Conservation (phyloP, 2,113 vertebrate species). For the Cololabis saira region DNA sequence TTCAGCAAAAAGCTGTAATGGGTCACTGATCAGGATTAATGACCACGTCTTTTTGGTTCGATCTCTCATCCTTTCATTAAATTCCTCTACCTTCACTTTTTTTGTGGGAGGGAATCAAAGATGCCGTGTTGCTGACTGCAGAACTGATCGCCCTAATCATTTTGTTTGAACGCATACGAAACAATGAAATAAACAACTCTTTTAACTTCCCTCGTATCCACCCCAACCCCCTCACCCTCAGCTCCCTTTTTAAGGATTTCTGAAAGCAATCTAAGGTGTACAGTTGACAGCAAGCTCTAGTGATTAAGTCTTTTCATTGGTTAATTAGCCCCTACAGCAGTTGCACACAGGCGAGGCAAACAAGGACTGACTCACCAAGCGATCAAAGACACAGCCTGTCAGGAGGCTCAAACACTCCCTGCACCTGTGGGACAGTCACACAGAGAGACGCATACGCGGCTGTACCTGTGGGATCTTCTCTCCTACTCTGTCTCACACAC, state of each 20-base stretch:
- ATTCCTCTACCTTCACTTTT: background rate
- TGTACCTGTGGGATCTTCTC: conserved; percentile 65
- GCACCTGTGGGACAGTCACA: conserved; percentile 76
- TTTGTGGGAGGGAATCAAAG: background rate
- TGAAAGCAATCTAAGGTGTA: conserved; percentile 72
- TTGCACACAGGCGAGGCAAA: conserved; percentile 70
- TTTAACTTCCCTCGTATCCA: conserved; percentile 28
- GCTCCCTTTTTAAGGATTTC: conserved; percentile 55
- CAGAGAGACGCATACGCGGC: conserved; percentile 32
- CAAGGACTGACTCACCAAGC: conserved; percentile 70
- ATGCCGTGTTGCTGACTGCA: conserved; percentile 12
- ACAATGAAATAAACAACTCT: conserved; percentile 46
- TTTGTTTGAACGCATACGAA: conserved; percentile 15
- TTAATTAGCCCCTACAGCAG: conserved; percentile 82
- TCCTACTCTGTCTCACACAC: conserved; percentile 43
- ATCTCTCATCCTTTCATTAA: conserved; percentile 4
- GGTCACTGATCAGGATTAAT: conserved; percentile 72
- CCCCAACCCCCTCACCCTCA: background rate
- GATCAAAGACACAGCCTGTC: conserved; percentile 79
- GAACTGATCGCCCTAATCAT: conserved; percentile 17
- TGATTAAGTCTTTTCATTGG: conserved; percentile 80
- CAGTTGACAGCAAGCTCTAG: conserved; percentile 74
- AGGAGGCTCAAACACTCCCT: conserved; percentile 72
- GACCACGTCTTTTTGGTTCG: conserved; percentile 39
- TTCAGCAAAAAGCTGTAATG: conserved; percentile 43